Base-by-base conservation (phyloP, 92 coral and sea anemone genomes). In the Galaxea fascicularis region DNA sequence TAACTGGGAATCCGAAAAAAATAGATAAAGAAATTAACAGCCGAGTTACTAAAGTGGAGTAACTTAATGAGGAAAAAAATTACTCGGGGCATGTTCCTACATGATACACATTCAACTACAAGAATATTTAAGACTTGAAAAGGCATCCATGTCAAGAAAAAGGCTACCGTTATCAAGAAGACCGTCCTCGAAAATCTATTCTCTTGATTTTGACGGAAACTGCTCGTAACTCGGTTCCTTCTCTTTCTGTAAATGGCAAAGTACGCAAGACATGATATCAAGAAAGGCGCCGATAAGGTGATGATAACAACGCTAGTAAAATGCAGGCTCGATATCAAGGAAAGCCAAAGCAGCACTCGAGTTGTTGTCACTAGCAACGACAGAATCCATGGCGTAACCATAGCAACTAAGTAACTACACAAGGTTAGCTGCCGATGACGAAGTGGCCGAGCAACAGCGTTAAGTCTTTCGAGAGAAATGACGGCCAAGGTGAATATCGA, bases 391-490 rank as follows among this genome's bases (percentile, higher is more conserved):
- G 93, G 93, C 71, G 60, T 77, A 14, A 68, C 65, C 20, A 90
- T 82, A 51, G 79, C 74, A 31, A 76, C 24, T 62, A 67, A 5
- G 31, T 90, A 90, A 27, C 64, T 21, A 3, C 22, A 18, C 12
- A 10, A 51, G 1, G 47, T 68, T 0, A 82, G 80, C 1, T 76
- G 56, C 22, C 90, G 82, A 59, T 90, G 90, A 20, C 56, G 63
- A 21, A 90, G 51, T 24, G 93, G 93, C 79, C 83, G 77, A 17
- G 65, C 83, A 24, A 90, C 85, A 13, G 93, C 90, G 18, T 79
- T 20, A 4, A 85, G 63, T 39, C 90, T 72, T 58, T 89, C 92
- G 8, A 89, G 71, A 21, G 92, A 87, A n/a, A 89, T 84, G 4
- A 68, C 70, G 45, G 85, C 46, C 4, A 89, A 72, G 4, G 88